phyloP scores from a whole-genome alignment of 1,140 invertebrate genomes.

The Hormaphis cornu region DNA sequence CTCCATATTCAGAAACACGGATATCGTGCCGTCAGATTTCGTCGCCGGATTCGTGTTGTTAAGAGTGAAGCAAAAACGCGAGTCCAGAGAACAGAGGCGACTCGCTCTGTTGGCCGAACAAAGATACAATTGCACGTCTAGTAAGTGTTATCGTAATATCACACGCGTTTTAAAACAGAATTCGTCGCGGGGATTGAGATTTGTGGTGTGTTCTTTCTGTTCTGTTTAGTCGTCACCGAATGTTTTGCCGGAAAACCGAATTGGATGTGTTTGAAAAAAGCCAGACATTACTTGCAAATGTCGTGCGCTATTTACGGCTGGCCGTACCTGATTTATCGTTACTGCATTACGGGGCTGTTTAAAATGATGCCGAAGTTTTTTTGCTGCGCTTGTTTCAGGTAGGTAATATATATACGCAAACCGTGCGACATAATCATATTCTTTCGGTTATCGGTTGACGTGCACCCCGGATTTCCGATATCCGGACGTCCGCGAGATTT shows the following conservation, averaged over 20 bases:
- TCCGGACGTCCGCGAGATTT: too few relatives aligned
- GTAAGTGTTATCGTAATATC: conserved; percentile 40
- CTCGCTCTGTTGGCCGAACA: conserved; percentile 58
- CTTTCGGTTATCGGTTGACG: too few relatives aligned
- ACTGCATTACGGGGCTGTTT: conserved; percentile 64
- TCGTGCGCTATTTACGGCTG: conserved; percentile 81
- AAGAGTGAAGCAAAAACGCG: conserved; percentile 59
- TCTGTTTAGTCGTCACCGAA: conserved; percentile 46
- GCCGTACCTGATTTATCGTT: conserved; percentile 72
- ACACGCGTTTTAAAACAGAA: too few relatives aligned
- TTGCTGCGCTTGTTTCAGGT: conserved; percentile 67
- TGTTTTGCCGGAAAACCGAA: conserved; percentile 53
- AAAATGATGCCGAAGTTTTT: conserved; percentile 57
- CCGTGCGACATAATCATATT: not conserved
- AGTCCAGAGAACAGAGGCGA: conserved; percentile 56
- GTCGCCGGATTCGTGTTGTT: conserved; percentile 76
- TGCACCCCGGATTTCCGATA: too few relatives aligned
- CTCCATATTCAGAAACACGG: conserved; percentile 67
- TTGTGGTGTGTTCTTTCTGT: too few relatives aligned
- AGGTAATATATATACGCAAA: too few relatives aligned
- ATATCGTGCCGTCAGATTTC: conserved; percentile 80
- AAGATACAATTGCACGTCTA: conserved; percentile 56
- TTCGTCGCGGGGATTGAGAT: too few relatives aligned
- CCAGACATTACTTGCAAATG: conserved; percentile 64
- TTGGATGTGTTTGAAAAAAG: conserved; percentile 72